Base-by-base conservation (phyloP, 2,113 vertebrate species). In the Corythornis cristatus region DNA sequence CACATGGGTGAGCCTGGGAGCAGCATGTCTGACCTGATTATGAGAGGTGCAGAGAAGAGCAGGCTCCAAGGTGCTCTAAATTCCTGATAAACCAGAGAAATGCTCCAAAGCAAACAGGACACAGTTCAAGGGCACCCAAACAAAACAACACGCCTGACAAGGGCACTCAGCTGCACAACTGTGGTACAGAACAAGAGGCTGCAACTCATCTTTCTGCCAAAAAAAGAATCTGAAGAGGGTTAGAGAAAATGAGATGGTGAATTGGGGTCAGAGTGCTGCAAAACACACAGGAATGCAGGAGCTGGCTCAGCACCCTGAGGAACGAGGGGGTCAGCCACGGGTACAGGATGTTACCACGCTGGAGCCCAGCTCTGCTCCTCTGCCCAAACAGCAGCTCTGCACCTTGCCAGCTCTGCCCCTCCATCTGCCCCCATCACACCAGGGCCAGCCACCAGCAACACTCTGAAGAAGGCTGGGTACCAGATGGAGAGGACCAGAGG, bases 241-340 rank as follows among this genome's bases (percentile, higher is more conserved):
- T 29, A 15, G 23, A 72, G 74, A 79, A 60, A 53, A 51, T 6
- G 1, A 1, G 1, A 5, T 22, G 0, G 0, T 6, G n/a, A 29
- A 20, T 26, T 0, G 0, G 31, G 37, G 48, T 56, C 35, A 12
- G 3, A 2, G 29, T 33, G 23, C 18, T 66, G 48, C 35, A 74
- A 31, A 60, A 9, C 8, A 2, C 0, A 6, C 29, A 6, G 61
- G 56, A 37, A 23, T 3, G 23, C 3, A 9, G 5, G 5, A 57
- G 5, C 25, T 19, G 51, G 57, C 66, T 60, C 7, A 0, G 5
- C 2, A 0, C 2, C 5, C 17, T 5, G 20, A 17, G 0, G 5
- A 28, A 1, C 1, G 8, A 18, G 45, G 57, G 53, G 42, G 42
- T 9, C 40, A 64, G 79, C 42, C 20, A 4, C 68, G 17, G 80